Evolutionary conservation across 2,888 invertebrate genomes (phyloP), one percentile per base, ranked within the genome.

Genomic region (Trissoscelio sp.): DNA sequence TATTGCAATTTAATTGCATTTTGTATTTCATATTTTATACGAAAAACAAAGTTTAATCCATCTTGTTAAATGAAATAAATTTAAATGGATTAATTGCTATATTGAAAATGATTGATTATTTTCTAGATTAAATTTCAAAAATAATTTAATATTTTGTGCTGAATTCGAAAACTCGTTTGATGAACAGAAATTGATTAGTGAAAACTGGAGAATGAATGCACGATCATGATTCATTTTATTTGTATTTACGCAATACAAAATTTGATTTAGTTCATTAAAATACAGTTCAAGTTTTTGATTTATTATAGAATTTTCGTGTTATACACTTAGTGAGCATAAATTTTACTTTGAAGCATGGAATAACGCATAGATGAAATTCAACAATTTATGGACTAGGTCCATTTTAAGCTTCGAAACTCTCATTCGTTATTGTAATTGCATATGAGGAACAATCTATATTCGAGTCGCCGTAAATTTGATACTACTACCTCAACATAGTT

Each of bases 391-490:
- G 64, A 72, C 74, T 57, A 57, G 78, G 81, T 81, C 78, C 74
- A 69, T 82, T 82, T 79, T 75, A 57, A 75, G 69, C 79, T 75
- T 75, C 66, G 75, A 60, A 75, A 75, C 66, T 66, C 79, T 37
- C 82, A 66, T 79, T 79, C 46, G 72, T 79, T 82, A 79, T 51
- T 79, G 82, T 79, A 79, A 82, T 82, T 82, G 67, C 74, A 72
- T 58, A 62, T 53, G 51, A 58, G 67, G 42, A 12, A 64, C 53
- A 58, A 81, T 81, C 78, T 69, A 62, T 74, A 80, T 62, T 80
- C 74, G 42, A 69, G 74, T 74, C 62, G 31, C 62, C 80, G 64
- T 80, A 74, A 80, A 80, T 80, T 80, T 80, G 80, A 70, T 70
- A 75, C 58, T 66, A 75, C 69, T 75, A 75, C 62, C 57, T 58